Evolutionary conservation across 2,888 invertebrate species (phyloP).

Genomic region (Aquatica leii): DNA sequence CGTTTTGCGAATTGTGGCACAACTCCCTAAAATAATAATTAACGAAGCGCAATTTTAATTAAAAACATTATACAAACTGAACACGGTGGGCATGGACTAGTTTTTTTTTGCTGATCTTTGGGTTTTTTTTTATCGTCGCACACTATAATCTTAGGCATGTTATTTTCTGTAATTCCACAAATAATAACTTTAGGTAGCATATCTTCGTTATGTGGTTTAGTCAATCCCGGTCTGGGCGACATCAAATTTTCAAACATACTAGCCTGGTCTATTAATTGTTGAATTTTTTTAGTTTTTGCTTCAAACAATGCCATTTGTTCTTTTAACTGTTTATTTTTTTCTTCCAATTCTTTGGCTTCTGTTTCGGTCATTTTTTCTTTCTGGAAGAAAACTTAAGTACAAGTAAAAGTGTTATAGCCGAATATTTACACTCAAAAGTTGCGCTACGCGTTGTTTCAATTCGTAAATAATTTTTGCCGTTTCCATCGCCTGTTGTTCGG

Average conservation of each 20-base stretch:
- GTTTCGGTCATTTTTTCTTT: slow-evolving; percentile 67
- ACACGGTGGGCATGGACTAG: background rate
- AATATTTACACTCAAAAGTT: slow-evolving; percentile 55
- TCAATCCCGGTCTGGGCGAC: slow-evolving; percentile 37
- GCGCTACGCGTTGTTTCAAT: slow-evolving; percentile 57
- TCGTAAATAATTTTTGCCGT: slow-evolving; percentile 61
- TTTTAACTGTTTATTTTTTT: slow-evolving; percentile 66
- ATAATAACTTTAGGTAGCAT: slow-evolving; percentile 65
- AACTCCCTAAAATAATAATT: slow-evolving; percentile 43
- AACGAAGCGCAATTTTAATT: slow-evolving; percentile 10
- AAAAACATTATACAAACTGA: slow-evolving; percentile 1
- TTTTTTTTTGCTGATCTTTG: slow-evolving; percentile 14
- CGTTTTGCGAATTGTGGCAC: slow-evolving; percentile 63
- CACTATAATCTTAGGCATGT: slow-evolving; percentile 65
- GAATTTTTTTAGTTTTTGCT: slow-evolving; percentile 66
- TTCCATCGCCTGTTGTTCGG: slow-evolving; percentile 61
- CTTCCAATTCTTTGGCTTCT: slow-evolving; percentile 65
- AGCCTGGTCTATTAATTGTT: slow-evolving; percentile 63
- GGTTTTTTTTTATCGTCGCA: slow-evolving; percentile 60
- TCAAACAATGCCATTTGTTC: slow-evolving; percentile 70
- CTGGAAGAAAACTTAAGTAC: slow-evolving; percentile 51
- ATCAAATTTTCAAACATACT: slow-evolving; percentile 56
- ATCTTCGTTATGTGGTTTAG: slow-evolving; percentile 50
- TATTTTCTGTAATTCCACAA: slow-evolving; percentile 63
- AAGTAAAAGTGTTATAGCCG: slow-evolving; percentile 6